Evolutionary conservation across 2,888 invertebrate species (phyloP).

Genomic region (Teleiodes luculella): DNA sequence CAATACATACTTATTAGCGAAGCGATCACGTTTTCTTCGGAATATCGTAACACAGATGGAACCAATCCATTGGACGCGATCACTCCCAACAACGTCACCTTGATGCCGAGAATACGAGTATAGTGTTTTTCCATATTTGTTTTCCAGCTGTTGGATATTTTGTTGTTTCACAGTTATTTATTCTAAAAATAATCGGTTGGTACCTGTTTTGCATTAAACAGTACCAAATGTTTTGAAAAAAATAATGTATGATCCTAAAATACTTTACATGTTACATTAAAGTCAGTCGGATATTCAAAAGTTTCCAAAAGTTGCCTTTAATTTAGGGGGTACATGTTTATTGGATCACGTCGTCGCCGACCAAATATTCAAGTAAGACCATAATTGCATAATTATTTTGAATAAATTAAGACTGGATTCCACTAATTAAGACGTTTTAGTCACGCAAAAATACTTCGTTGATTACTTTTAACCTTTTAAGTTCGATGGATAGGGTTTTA

Average conservation of each 20-base stretch:
- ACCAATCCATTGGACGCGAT: slow-evolving; percentile 8
- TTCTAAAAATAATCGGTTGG: too few species aligned
- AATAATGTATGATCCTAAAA: background rate
- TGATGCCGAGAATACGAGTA: background rate
- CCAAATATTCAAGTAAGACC: slow-evolving; percentile 6
- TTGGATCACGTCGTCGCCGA: slow-evolving; percentile 6
- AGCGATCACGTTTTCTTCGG: background rate
- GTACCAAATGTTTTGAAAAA: too few species aligned
- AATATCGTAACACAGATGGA: background rate
- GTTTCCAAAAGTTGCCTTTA: background rate
- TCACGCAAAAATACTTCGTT: background rate
- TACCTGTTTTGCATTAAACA: too few species aligned
- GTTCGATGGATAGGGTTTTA: background rate
- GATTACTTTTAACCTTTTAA: slow-evolving; percentile 2
- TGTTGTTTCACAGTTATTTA: background rate
- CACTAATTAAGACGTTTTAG: background rate
- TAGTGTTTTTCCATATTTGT: background rate
- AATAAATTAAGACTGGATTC: background rate
- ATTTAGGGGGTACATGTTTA: slow-evolving; percentile 9
- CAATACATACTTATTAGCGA: background rate
- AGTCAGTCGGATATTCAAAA: background rate
- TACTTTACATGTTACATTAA: background rate
- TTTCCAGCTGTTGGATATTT: background rate
- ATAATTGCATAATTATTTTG: slow-evolving; percentile 7
- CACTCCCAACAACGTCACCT: slow-evolving; percentile 1